A percentile compares a stretch with the other conserved stretches of the same genome.
Evolutionary conservation across 2,888 invertebrate genomes (phyloP).

Genomic region (Acrobasis repandana): DNA sequence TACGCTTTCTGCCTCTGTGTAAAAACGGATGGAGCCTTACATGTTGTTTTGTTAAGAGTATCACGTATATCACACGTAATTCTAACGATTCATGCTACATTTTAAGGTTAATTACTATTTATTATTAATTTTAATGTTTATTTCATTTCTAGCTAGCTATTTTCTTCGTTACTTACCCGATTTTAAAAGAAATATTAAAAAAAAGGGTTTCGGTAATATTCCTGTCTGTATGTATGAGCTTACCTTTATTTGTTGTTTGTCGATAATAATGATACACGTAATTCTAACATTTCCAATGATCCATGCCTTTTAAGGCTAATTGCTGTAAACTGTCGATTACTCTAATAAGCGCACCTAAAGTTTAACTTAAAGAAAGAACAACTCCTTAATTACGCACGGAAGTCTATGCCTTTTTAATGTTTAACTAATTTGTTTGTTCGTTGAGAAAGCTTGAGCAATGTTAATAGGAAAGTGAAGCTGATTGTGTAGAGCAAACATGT

Average conservation of each 20-base stretch:
- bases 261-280: no score
- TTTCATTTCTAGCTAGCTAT: no score
- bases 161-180: no score
- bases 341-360: slow-evolving; percentile 68
- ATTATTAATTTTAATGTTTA: no score
- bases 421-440: slow-evolving; percentile 69
- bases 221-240: no score
- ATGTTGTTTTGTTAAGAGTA: slow-evolving; percentile 34
- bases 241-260: no score
- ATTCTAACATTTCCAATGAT: no score
- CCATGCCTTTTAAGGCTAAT: slow-evolving; percentile 65
- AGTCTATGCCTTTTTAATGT: slow-evolving; percentile 68
- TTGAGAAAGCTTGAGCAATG: slow-evolving; percentile 27
- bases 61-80: slow-evolving; percentile 49
- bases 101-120: slow-evolving; percentile 44
- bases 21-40: slow-evolving; percentile 22
- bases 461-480: slow-evolving; percentile 24
- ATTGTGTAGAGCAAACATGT: slow-evolving; percentile 16
- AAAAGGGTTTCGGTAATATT: no score
- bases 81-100: slow-evolving; percentile 60
- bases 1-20: not conserved
- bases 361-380: slow-evolving; percentile 47
- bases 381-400: slow-evolving; percentile 73
- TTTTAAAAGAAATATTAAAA: no score
- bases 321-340: slow-evolving; percentile 57